Evolutionary conservation across 1,140 invertebrate species (phyloP).

Genomic region (Nebria ingens): DNA sequence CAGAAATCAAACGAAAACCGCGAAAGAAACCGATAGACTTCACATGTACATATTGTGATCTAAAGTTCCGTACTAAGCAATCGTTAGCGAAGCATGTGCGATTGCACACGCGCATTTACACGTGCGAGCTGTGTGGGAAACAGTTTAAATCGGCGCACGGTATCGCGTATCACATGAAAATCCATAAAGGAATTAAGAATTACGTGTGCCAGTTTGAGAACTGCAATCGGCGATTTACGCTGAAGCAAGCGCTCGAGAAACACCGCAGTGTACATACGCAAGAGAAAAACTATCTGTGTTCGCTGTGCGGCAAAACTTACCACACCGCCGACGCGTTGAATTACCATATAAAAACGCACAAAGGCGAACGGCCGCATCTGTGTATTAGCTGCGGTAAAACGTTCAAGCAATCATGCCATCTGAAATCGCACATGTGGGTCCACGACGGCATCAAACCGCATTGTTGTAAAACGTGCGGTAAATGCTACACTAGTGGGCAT

Average conservation of each 20-base stretch:
- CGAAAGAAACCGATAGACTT: too few species aligned
- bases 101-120: not conserved
- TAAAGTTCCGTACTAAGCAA: not conserved
- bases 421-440: constrained; percentile 1
- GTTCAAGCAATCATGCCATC: constrained; percentile 3
- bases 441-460: constrained; percentile 1
- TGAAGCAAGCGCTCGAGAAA: constrained; percentile 3
- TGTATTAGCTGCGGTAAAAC: constrained; percentile 8
- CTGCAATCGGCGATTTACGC: not conserved
- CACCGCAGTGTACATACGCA: constrained; percentile 43
- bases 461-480: not conserved
- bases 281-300: constrained; percentile 14
- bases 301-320: constrained; percentile 16
- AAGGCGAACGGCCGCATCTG: not conserved
- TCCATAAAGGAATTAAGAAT: not conserved
- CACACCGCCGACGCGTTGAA: not conserved
- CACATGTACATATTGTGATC: not conserved
- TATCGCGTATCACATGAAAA: not conserved
- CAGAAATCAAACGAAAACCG: not conserved
- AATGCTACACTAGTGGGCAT: constrained; percentile 4
- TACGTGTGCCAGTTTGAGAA: not conserved
- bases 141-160: not conserved
- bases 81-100: not conserved
- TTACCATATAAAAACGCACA: not conserved
- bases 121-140: not conserved